Conservation (phyloP, 2,888 invertebrate species). For the Pristionchus fissidentatus region DNA sequence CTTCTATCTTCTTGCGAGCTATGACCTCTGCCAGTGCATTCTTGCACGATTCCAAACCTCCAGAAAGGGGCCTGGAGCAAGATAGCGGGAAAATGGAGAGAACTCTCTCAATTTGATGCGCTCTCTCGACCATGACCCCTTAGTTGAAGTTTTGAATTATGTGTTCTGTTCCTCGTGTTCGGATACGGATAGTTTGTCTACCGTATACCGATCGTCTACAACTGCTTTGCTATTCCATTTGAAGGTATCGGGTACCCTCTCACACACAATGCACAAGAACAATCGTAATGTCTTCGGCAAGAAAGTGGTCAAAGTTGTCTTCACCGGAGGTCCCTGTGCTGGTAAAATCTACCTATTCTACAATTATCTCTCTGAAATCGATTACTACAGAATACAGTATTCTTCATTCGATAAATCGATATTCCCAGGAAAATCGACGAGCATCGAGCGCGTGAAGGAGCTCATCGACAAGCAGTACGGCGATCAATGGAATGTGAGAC, state of each 20-base stretch:
- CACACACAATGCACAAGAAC: conserved; percentile 2
- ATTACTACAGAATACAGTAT: neutral
- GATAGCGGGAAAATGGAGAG: no score
- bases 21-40: no score
- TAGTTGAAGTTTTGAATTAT: no score
- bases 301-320: conserved; percentile 48
- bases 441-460: conserved; percentile 43
- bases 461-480: conserved; percentile 44
- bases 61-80: no score
- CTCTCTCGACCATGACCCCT: no score
- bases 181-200: no score
- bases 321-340: conserved; percentile 48
- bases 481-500: conserved; percentile 43
- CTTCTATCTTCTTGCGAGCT: no score
- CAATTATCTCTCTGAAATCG: neutral
- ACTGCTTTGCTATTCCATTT: neutral
- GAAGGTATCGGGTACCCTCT: no score
- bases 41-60: no score
- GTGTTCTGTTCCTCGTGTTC: no score
- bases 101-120: no score
- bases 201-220: no score
- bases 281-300: conserved; percentile 31
- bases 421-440: conserved; percentile 40
- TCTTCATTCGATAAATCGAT: neutral
- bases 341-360: conserved; percentile 11